Conservation (phyloP, 2,888 invertebrate genomes). For the Drosophila paramelanica region DNA sequence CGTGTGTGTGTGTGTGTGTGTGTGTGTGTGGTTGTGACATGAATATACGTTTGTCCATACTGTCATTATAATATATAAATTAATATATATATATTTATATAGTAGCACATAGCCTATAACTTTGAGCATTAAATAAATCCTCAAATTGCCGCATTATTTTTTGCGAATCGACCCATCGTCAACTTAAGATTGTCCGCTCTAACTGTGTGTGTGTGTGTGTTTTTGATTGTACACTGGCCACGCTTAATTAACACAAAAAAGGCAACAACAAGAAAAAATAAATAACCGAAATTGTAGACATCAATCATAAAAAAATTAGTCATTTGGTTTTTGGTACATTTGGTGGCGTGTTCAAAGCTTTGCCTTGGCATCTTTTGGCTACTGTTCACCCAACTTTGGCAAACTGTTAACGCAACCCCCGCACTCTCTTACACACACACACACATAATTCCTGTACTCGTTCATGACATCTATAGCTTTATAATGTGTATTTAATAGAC, state of each 20-base stretch:
- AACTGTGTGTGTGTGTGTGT: background rate
- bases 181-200: constrained; percentile 11
- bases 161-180: constrained; percentile 29
- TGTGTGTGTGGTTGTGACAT: constrained; percentile 29
- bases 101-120: constrained; percentile 38
- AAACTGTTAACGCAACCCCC: constrained; percentile 69
- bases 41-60: constrained; percentile 24
- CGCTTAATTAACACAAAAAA: constrained; percentile 59
- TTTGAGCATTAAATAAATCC: constrained; percentile 26
- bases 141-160: constrained; percentile 34
- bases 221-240: constrained; percentile 27
- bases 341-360: constrained; percentile 66
- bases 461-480: constrained; percentile 42
- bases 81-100: constrained; percentile 22
- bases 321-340: constrained; percentile 41
- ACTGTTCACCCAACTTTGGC: constrained; percentile 40
- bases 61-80: constrained; percentile 15
- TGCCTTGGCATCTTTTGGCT: constrained; percentile 51
- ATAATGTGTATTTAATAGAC: constrained; percentile 78
- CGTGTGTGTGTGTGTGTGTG: constrained; percentile 35
- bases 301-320: constrained; percentile 72
- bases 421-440: constrained; percentile 20
- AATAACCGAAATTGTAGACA: constrained; percentile 38
- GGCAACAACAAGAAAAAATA: background rate
- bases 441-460: background rate